Base-by-base conservation (phyloP, 2,113 vertebrate species). In the Amphilophus citrinellus region DNA sequence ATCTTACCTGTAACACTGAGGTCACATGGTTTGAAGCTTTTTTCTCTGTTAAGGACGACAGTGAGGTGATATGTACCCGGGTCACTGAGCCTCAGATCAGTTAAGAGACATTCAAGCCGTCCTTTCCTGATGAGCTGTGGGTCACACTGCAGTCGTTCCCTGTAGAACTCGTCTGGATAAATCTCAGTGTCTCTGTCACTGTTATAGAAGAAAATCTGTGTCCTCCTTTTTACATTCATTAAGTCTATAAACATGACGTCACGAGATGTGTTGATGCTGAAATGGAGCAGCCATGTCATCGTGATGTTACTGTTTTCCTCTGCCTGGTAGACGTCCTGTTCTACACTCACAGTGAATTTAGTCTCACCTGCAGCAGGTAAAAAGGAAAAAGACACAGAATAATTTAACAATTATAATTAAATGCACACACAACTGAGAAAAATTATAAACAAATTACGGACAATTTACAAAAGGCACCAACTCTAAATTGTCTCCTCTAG, bases 241-340 rank as follows among this genome's bases (percentile, higher is more conserved):
- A 63, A 0, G 4, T 63, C 0, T 2, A 78, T 35, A 7, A 15
- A 0, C 0, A 79, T 11, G 5, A 7, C 0, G 13, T 22, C 20
- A 10, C 0, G 32, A 47, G 61, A 7, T 10, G 6, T 8, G 30
- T 11, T 35, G 30, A 30, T n/a, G 2, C 20, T 0, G 1, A 9
- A 22, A 27, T 24, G 50, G 22, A 13, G 1, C 9, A 3, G 32
- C 15, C 35, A 17, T 1, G n/a, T 66, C 2, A 80, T 22, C 2
- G 62, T 80, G 78, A 80, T 27, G 53, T 68, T 80, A 2, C 47
- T 30, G 5, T 59, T 63, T 24, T 68, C 78, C 0, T 68, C 62
- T 4, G 53, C 15, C 6, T 58, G 2, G 50, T 62, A 78, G 4
- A 53, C 7, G 5, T 65, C 20, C 60, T 7, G 27, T 39, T 63